Base-by-base conservation (phyloP, 2,888 invertebrate genomes). In the Synergus laeviventris region DNA sequence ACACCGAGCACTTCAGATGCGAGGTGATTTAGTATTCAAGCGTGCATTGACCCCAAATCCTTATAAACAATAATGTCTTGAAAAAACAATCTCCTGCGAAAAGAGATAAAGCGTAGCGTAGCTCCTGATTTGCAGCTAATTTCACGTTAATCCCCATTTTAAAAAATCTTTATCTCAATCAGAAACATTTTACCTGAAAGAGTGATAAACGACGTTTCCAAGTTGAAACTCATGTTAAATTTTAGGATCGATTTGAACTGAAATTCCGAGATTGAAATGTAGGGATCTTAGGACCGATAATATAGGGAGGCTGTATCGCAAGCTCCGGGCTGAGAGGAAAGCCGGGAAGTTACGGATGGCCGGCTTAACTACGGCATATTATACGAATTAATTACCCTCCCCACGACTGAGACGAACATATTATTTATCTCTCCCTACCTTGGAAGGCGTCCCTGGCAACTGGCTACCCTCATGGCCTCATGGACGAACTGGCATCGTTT, bases 281-380 rank as follows among this genome's bases (percentile, higher is more conserved):
- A 21, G 9, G 83, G 84, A 84, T 82, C 86, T 86, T 85, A 85
- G 84, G 82, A 82, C 83, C 83, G 85, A 84, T 86, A 85, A 86
- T 86, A 84, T 83, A 85, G 85, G 83, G 85, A 77, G 62, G 82
- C 75, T 75, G 77, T 75, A 80, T 79, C 39, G 76, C 74, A 77
- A 81, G 66, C 79, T 79, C 77, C 78, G 79, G 80, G 80, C 78
- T 79, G 81, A 80, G 81, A 79, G 80, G 81, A 78, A 82, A 79
- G 83, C 84, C 83, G 82, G 83, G 81, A 83, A 81, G 86, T 88
- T 88, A 90, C 87, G 86, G 88, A 90, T 90, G 88, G 90, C 87
- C 86, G 84, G 89, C 89, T 90, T 89, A 90, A 89, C 89, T 89
- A 83, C 86, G 88, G 89, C 88, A 90, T 90, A 91, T 90, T 90